These are phyloP conservation scores for Sitophilus oryzae DNA, from an alignment of 1,140 invertebrate genomes.

Conservation along the genomic window DNA sequence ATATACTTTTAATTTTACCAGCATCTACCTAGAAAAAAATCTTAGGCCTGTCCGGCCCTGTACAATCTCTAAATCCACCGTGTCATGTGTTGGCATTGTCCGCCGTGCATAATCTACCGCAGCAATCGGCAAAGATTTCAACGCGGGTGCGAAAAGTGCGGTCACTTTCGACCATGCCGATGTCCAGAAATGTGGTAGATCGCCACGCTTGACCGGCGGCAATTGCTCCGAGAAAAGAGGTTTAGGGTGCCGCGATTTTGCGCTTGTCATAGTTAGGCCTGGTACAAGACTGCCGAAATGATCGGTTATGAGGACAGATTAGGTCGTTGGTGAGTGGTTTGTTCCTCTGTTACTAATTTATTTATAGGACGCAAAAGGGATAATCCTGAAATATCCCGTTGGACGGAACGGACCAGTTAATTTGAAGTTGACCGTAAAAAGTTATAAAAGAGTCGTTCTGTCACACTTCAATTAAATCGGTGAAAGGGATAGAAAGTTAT, in stretches of 20 bases:
- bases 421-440: neutral
- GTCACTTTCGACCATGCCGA: neutral
- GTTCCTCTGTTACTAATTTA: neutral
- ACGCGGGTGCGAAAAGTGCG: constrained; percentile 4
- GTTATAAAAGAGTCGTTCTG: too few species aligned
- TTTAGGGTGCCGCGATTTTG: constrained; percentile 18
- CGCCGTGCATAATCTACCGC: neutral
- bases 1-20: too few species aligned
- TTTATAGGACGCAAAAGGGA: neutral
- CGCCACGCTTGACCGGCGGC: constrained; percentile 16
- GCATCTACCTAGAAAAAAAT: too few species aligned
- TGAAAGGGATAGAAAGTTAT: too few species aligned
- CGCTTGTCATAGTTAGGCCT: constrained; percentile 5
- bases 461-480: too few species aligned
- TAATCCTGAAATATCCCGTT: neutral
- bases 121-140: neutral
- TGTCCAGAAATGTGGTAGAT: constrained; percentile 6
- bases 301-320: neutral
- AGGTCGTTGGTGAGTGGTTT: neutral
- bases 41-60: neutral
- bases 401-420: neutral
- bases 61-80: neutral
- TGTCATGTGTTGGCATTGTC: neutral
- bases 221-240: neutral
- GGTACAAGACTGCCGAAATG: neutral